A percentile compares a stretch with the other conserved stretches of the same genome.
phyloP scores from a whole-genome alignment of 2,888 invertebrate species.

The Ennomos quercinarius region DNA sequence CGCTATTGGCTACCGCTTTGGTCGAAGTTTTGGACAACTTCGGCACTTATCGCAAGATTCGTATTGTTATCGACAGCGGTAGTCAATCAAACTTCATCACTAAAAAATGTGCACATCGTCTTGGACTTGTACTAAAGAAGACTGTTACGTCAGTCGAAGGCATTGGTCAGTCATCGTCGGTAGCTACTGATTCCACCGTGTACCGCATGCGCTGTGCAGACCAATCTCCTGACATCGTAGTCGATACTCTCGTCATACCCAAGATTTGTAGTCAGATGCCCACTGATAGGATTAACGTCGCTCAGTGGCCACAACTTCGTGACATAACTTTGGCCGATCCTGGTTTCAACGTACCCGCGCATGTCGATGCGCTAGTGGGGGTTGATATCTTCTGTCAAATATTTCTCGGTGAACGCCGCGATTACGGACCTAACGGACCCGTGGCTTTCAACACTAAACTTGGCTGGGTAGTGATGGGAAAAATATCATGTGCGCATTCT shows the following conservation, averaged over 20 bases:
- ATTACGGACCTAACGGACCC: constrained; percentile 7
- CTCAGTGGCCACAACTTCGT: no score
- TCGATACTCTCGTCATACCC: constrained; percentile 3
- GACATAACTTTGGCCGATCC: no score
- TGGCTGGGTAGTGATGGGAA: constrained; percentile 11
- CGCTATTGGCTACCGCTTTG: no score
- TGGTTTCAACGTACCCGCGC: background rate
- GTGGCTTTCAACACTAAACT: constrained; percentile 7
- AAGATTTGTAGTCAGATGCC: constrained; percentile 5
- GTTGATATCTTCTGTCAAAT: constrained; percentile 9
- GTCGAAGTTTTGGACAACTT: no score
- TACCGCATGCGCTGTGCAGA: background rate
- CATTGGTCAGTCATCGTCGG: no score
- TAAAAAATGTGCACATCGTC: no score
- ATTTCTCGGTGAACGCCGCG: constrained; percentile 8
- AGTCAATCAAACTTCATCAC: no score
- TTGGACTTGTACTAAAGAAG: no score
- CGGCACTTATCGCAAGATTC: no score
- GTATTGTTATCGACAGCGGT: no score
- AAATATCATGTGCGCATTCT: background rate
- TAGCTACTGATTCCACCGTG: background rate
- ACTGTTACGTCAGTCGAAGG: no score
- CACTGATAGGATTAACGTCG: no score
- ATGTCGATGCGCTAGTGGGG: constrained; percentile 7
- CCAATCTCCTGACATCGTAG: background rate